Conservation (phyloP, 2,113 vertebrate species). For the Cranoglanis bouderius region DNA sequence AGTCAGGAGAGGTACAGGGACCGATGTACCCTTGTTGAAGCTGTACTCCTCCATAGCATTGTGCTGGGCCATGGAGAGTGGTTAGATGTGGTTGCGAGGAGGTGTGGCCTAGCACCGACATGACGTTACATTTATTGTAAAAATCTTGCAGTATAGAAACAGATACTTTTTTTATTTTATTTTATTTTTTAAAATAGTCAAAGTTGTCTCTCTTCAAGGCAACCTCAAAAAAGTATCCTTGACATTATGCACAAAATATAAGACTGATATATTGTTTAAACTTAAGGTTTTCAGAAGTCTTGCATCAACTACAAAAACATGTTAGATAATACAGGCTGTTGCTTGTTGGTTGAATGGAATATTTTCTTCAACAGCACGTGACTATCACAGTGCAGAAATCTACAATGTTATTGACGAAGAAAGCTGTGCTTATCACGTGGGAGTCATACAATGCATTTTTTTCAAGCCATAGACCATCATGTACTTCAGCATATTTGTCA, state of each 20-base stretch:
- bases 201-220: too few relatives aligned
- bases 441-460: background rate
- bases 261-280: background rate
- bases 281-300: background rate
- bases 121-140: background rate
- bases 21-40: too few relatives aligned
- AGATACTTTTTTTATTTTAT: background rate
- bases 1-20: too few relatives aligned
- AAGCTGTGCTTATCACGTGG: background rate
- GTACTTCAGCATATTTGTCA: background rate
- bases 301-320: background rate
- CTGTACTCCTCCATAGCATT: too few relatives aligned
- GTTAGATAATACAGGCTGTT: slow-evolving; percentile 35
- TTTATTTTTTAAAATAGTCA: too few relatives aligned
- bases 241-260: too few relatives aligned
- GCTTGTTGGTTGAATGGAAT: background rate
- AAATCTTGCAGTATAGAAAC: background rate
- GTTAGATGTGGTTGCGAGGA: background rate
- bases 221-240: background rate
- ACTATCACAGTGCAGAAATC: background rate
- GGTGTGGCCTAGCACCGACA: background rate
- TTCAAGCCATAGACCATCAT: background rate
- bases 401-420: background rate
- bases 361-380: background rate
- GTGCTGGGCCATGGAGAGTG: background rate